These are phyloP conservation scores for Gonioctena quinquepunctata DNA, from an alignment of 1,140 invertebrate species.

Conservation along the genomic window DNA sequence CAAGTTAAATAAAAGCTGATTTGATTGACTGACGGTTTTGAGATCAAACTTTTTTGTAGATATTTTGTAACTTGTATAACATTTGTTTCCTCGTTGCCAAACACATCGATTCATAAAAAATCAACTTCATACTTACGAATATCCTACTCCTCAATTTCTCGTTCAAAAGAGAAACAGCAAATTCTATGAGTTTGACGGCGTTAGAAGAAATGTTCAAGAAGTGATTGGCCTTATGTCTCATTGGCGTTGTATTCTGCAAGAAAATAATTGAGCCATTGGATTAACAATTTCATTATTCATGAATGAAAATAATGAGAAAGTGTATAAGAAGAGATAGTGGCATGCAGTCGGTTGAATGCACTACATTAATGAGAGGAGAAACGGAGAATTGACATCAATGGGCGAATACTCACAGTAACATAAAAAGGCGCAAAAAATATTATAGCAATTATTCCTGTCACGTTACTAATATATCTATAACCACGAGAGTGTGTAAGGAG, in stretches of 20 bases:
- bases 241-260: constrained; percentile 81
- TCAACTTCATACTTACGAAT: constrained; percentile 62
- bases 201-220: constrained; percentile 80
- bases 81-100: no score
- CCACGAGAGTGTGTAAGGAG: no score
- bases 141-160: constrained; percentile 80
- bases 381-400: not conserved
- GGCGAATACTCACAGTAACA: no score
- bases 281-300: no score
- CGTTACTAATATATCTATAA: no score
- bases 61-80: no score
- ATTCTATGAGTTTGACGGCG: constrained; percentile 77
- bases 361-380: not conserved
- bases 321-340: not conserved
- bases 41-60: no score
- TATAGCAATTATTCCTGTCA: no score
- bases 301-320: not conserved
- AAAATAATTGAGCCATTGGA: constrained; percentile 29
- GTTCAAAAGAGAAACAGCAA: constrained; percentile 75
- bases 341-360: not conserved
- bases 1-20: no score
- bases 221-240: constrained; percentile 83
- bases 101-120: not conserved
- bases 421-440: no score
- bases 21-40: no score